These are phyloP conservation scores for Tangara arthus DNA, from an alignment of 2,797 vertebrate genomes.

Conservation along the genomic window DNA sequence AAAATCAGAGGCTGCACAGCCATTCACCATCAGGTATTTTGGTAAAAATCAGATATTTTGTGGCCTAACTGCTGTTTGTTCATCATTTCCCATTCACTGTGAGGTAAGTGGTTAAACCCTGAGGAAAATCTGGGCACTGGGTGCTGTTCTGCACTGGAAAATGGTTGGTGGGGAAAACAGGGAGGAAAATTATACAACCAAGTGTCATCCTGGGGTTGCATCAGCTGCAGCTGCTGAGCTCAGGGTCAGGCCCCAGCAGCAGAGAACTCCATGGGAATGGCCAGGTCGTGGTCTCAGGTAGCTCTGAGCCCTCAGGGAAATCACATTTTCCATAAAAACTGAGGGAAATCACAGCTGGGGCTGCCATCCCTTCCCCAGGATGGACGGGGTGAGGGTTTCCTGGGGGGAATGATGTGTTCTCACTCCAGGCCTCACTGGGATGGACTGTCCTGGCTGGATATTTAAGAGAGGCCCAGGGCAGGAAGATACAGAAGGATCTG, in stretches of 20 bases:
- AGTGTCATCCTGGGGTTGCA: background rate
- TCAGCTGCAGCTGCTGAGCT: background rate
- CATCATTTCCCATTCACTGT: background rate
- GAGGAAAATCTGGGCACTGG: background rate
- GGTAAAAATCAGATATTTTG: background rate
- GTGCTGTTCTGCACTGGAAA: background rate
- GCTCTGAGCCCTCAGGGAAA: fast-evolving
- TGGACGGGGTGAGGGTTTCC: background rate
- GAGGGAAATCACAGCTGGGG: background rate
- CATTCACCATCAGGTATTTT: background rate
- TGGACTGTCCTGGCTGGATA: background rate
- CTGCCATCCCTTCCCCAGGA: background rate
- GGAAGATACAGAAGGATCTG: background rate
- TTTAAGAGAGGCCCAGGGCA: fast-evolving
- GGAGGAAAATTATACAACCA: background rate
- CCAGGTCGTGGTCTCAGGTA: background rate
- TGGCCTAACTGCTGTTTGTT: background rate
- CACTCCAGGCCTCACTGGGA: background rate
- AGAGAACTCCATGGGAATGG: fast-evolving
- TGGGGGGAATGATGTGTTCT: background rate
- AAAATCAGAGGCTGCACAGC: background rate
- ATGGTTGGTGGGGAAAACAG: background rate
- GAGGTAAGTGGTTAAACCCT: background rate
- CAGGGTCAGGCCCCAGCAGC: background rate
- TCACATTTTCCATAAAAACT: background rate